Conservation (phyloP, 37 sponge, comb jelly and placozoan genomes). For the Hexactinellida sp. region DNA sequence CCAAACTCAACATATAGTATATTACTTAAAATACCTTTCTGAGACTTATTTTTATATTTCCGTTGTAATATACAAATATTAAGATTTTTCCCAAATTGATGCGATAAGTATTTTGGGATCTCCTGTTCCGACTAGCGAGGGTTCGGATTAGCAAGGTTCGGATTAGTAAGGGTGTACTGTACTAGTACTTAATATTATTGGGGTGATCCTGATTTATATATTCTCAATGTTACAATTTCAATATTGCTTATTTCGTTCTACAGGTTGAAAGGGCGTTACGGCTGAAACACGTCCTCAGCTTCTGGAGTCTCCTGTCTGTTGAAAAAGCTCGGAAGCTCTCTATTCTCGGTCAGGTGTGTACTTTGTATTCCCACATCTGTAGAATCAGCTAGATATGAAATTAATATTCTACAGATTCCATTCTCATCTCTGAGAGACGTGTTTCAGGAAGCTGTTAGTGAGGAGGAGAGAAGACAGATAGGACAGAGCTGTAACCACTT, state of each 20-base stretch:
- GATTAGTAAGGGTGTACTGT: no score
- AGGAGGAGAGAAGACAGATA: not conserved
- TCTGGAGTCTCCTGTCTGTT: not conserved
- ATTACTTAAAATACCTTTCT: no score
- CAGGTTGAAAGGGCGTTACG: not conserved
- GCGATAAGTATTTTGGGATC: no score
- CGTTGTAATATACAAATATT: not conserved
- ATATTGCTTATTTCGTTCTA: not conserved
- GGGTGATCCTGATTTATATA: no score
- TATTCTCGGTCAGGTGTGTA: not conserved
- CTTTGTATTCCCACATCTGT: not conserved
- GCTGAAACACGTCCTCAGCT: not conserved
- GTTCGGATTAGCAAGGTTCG: no score
- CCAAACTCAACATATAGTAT: no score
- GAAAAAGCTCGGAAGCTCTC: conserved; percentile 1
- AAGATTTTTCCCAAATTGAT: no score
- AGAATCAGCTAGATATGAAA: not conserved
- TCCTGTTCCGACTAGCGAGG: no score
- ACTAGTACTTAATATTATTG: no score
- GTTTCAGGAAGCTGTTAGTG: not conserved
- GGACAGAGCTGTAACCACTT: not conserved
- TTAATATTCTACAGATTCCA: not conserved
- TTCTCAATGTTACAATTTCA: no score
- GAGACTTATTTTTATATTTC: no score
- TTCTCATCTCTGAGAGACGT: conserved; percentile 8